These are phyloP conservation scores for Pleuronectes platessa DNA, from an alignment of 2,113 vertebrate genomes.

Conservation along the genomic window DNA sequence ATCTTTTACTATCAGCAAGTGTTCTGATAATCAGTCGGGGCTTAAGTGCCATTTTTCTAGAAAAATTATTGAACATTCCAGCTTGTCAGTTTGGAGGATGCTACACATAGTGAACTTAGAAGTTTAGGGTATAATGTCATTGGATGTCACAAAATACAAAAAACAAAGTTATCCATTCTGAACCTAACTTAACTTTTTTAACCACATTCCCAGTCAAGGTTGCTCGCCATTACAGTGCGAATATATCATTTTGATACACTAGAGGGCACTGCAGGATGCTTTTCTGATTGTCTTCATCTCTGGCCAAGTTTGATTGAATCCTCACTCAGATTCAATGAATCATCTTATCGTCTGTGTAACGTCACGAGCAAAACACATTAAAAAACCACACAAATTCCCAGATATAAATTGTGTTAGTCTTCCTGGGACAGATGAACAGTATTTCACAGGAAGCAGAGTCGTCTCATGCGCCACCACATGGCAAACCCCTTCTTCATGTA, in stretches of 20 bases:
- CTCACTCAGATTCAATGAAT: slow-evolving; percentile 37
- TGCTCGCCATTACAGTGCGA: not conserved
- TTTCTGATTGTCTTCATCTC: slow-evolving; percentile 10
- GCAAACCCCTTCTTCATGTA: slow-evolving; percentile 42
- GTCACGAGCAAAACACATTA: slow-evolving; percentile 51
- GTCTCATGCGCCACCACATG: slow-evolving; percentile 16
- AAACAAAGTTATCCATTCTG: too few species aligned
- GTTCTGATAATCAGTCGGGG: too few species aligned
- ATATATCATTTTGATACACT: slow-evolving; percentile 32
- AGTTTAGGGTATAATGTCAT: too few species aligned
- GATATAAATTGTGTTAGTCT: slow-evolving; percentile 43
- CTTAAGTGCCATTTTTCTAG: too few species aligned
- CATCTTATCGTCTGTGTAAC: slow-evolving; percentile 30
- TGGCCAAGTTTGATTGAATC: slow-evolving; percentile 28
- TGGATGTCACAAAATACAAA: too few species aligned
- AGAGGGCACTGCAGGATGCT: slow-evolving; percentile 65
- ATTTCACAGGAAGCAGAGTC: slow-evolving; percentile 24
- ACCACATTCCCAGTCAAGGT: not conserved
- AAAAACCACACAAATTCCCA: slow-evolving; percentile 50
- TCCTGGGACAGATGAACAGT: slow-evolving; percentile 20
- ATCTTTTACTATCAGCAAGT: too few species aligned
- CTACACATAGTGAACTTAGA: too few species aligned
- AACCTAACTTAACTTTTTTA: too few species aligned
- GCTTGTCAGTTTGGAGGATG: too few species aligned
- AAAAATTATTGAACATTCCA: too few species aligned